A percentile compares a stretch with the other conserved stretches of the same genome.
phyloP scores from a whole-genome alignment of 2,113 vertebrate species.

The Natator depressus region DNA sequence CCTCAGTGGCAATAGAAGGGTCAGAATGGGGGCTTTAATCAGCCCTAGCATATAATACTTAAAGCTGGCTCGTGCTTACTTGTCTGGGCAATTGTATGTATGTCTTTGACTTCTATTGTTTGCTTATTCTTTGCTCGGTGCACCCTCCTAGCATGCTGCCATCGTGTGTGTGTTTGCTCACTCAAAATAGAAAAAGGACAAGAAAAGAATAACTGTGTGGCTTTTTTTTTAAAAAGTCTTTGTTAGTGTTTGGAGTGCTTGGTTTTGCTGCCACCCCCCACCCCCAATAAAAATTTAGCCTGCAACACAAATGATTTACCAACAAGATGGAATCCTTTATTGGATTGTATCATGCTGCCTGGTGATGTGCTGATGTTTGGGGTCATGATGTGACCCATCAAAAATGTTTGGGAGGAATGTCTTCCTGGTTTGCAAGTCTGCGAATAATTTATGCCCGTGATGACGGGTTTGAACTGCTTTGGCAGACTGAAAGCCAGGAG shows the following conservation, averaged over 20 bases:
- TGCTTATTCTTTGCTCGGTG: not conserved
- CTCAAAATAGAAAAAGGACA: not conserved
- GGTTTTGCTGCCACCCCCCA: not conserved
- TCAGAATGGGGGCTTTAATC: not conserved
- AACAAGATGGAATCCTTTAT: conserved; percentile 15
- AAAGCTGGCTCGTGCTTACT: not conserved
- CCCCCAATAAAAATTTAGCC: not conserved
- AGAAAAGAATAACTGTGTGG: not conserved
- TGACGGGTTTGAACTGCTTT: conserved; percentile 62
- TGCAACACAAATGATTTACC: conserved; percentile 14
- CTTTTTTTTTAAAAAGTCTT: not conserved
- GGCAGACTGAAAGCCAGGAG: conserved; percentile 59
- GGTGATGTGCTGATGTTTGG: conserved; percentile 54
- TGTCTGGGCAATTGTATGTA: not conserved
- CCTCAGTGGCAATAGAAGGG: not conserved
- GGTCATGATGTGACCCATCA: conserved; percentile 55
- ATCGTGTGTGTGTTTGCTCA: not conserved
- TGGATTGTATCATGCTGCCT: conserved; percentile 33
- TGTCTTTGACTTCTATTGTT: not conserved
- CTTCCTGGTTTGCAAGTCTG: conserved; percentile 39
- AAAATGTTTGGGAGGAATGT: conserved; percentile 50
- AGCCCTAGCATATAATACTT: not conserved
- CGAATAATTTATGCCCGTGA: conserved; percentile 55
- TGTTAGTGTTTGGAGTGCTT: not conserved
- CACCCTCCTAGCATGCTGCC: not conserved